Conservation (phyloP, 1,140 invertebrate genomes). For the Pinna nobilis region DNA sequence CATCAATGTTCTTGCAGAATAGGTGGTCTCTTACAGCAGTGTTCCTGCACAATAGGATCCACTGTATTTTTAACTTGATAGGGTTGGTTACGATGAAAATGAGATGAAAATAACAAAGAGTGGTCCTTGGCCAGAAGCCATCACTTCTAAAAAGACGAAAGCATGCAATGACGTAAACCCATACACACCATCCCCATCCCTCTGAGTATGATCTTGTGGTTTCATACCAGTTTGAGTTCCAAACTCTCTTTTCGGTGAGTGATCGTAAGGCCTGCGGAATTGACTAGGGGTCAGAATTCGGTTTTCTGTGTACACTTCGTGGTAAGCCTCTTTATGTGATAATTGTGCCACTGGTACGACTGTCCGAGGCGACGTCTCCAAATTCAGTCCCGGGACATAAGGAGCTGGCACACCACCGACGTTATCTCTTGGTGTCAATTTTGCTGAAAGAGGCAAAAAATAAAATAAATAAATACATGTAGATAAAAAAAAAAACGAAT, state of each 20-base stretch:
- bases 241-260: constrained; percentile 70
- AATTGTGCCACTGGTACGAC: neutral
- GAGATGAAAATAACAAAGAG: too few species aligned
- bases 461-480: too few species aligned
- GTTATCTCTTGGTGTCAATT: constrained; percentile 46
- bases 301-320: constrained; percentile 59
- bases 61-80: too few species aligned
- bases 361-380: constrained; percentile 36
- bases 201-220: constrained; percentile 15
- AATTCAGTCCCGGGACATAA: constrained; percentile 51
- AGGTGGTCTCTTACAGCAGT: too few species aligned
- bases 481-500: too few species aligned
- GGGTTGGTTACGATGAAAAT: too few species aligned
- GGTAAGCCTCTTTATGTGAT: neutral
- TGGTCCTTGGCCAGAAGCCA: too few species aligned
- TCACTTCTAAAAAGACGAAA: too few species aligned
- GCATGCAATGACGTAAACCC: too few species aligned
- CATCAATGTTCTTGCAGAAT: too few species aligned
- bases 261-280: constrained; percentile 46
- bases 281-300: constrained; percentile 62
- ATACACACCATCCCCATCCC: constrained; percentile 2
- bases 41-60: too few species aligned
- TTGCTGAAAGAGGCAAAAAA: constrained; percentile 49
- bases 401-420: constrained; percentile 34
- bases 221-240: constrained; percentile 68